Evolutionary conservation across 1,140 invertebrate genomes (phyloP).

Genomic region (Drosophila pseudoananassae): DNA sequence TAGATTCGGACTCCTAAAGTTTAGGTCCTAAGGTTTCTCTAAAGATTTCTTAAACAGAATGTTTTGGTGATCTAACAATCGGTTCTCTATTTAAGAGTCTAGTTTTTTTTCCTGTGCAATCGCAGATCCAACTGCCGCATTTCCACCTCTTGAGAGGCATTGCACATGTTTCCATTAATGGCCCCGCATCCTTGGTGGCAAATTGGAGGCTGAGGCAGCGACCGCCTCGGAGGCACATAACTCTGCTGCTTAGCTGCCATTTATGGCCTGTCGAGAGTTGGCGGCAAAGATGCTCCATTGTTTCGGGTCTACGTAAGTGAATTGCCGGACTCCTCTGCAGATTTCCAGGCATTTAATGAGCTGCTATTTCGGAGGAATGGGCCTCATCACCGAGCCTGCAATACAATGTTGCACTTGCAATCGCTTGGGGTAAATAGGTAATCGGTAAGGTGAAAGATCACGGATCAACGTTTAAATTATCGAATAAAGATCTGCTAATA

Average conservation of each 20-base stretch:
- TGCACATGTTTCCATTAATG: slow-evolving; percentile 77
- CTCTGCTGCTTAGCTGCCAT: slow-evolving; percentile 72
- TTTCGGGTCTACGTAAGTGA: slow-evolving; percentile 48
- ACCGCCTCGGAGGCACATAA: slow-evolving; percentile 63
- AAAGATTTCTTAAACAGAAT: neutral
- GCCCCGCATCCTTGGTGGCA: slow-evolving; percentile 71
- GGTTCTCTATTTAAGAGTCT: neutral
- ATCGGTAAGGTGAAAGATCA: slow-evolving; percentile 16
- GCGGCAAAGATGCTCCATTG: slow-evolving; percentile 37
- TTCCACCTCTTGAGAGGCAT: slow-evolving; percentile 35
- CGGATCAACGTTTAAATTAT: slow-evolving; percentile 18
- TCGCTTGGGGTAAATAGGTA: slow-evolving; percentile 21
- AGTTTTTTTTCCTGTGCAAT: slow-evolving; percentile 15
- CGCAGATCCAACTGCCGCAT: slow-evolving; percentile 22
- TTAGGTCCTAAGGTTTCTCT: neutral
- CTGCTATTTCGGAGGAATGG: slow-evolving; percentile 30
- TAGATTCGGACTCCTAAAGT: neutral
- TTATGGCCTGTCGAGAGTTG: slow-evolving; percentile 60
- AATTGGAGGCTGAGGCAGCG: slow-evolving; percentile 71
- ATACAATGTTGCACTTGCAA: slow-evolving; percentile 25
- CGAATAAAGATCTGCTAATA: neutral
- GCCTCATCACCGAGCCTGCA: slow-evolving; percentile 9
- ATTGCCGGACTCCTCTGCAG: slow-evolving; percentile 22
- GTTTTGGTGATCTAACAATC: too few relatives aligned
- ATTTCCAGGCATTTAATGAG: slow-evolving; percentile 50